A percentile compares a stretch with the other conserved stretches of the same genome.
These are phyloP conservation scores for Fragum fragum DNA, from an alignment of 2,888 invertebrate species.

Conservation along the genomic window DNA sequence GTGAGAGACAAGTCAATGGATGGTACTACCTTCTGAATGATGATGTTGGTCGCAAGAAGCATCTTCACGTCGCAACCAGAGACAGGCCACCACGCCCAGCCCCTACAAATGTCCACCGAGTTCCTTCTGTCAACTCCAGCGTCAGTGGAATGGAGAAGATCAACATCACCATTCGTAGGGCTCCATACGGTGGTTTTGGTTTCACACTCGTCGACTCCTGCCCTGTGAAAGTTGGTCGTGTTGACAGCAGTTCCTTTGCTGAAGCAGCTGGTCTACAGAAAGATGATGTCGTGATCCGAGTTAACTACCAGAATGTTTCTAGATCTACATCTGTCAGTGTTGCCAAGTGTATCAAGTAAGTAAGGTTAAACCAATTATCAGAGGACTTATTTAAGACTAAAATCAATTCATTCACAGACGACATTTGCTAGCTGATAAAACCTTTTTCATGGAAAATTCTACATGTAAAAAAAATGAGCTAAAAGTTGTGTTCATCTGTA, in stretches of 20 bases:
- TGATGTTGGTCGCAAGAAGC: constrained; percentile 89
- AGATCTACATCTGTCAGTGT: constrained; percentile 83
- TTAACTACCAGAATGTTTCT: constrained; percentile 84
- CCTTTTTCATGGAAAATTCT: too few species aligned
- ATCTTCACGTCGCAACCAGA: constrained; percentile 78
- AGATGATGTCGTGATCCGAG: constrained; percentile 81
- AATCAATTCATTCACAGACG: too few species aligned
- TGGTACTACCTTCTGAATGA: constrained; percentile 92
- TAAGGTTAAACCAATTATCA: too few species aligned
- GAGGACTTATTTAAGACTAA: too few species aligned
- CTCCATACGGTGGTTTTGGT: constrained; percentile 80
- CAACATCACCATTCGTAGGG: constrained; percentile 69
- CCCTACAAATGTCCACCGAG: constrained; percentile 4
- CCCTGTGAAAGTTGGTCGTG: constrained; percentile 82
- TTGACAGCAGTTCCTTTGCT: constrained; percentile 82
- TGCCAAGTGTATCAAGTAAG: constrained; percentile 83
- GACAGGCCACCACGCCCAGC: constrained; percentile 42
- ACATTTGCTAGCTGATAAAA: too few species aligned
- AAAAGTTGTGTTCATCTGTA: too few species aligned
- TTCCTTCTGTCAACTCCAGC: constrained; percentile 58
- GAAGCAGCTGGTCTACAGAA: constrained; percentile 77
- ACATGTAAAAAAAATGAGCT: too few species aligned
- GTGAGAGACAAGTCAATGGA: constrained; percentile 90
- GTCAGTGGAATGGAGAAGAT: constrained; percentile 46
- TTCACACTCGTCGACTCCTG: constrained; percentile 83